phyloP scores from a whole-genome alignment of 2,113 vertebrate genomes.

The Bos javanicus region DNA sequence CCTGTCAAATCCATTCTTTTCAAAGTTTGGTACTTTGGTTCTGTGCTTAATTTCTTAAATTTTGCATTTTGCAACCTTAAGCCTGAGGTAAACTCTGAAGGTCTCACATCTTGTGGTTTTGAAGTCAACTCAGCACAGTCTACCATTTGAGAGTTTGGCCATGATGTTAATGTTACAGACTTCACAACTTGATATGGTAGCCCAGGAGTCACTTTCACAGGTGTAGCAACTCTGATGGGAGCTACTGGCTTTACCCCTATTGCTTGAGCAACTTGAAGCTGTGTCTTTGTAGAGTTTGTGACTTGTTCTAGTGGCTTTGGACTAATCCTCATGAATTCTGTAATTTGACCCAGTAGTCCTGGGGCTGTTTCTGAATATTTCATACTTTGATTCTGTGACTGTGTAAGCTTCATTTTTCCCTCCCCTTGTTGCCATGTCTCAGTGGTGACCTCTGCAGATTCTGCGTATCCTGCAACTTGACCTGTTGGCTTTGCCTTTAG shows the following conservation, averaged over 20 bases:
- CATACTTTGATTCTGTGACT: neutral
- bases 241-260: neutral
- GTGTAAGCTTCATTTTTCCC: neutral
- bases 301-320: conserved; percentile 20
- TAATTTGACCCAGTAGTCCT: neutral
- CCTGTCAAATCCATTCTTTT: neutral
- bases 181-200: conserved; percentile 6
- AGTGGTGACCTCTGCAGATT: neutral
- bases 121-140: neutral
- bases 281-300: neutral
- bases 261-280: neutral
- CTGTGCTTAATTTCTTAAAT: neutral
- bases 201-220: neutral
- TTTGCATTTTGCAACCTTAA: conserved; percentile 34
- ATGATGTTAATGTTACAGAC: neutral
- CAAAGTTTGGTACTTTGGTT: conserved; percentile 43
- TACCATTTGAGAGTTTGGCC: neutral
- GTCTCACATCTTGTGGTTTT: neutral
- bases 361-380: neutral
- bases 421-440: neutral
- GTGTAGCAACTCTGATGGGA: neutral
- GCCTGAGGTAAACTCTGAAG: neutral
- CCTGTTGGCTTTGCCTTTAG: neutral
- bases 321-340: neutral
- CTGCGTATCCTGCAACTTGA: neutral